Base-by-base conservation (phyloP, 1,140 invertebrate genomes). In the Tetragonula clypearis region DNA sequence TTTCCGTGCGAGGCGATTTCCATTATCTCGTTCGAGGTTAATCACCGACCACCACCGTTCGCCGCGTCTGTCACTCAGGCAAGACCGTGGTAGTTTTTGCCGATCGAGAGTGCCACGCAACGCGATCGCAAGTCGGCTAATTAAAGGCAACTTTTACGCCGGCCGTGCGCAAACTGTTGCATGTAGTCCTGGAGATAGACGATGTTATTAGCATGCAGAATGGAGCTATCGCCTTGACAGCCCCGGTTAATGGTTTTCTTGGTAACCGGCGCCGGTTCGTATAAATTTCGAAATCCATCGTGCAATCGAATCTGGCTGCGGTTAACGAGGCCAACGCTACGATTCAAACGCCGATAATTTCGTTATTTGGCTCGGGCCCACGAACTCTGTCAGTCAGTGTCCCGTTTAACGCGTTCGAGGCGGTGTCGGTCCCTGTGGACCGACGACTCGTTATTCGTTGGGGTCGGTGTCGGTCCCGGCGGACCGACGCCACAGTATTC, bases 11-110 rank as follows among this genome's bases (percentile, higher is more conserved):
- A 17, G 8, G 15, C 21, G 68, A 69, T 71, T 71, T n/a, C 23
- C 69, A 71, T 71, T 71, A 49, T 71, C 69, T 71, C 41, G 69
- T 49, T 71, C 69, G 21, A 49, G 41, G 69, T 71, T 71, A 71
- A 71, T 49, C 21, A 49, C 35, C 23, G 35, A 8, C 69, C 41
- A 21, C 35, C 30, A 30, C 30, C 30, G 12, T 49, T 71, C 69
- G 19, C 35, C 69, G 19, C 35, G 68, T 69, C 21, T 71, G 69
- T 71, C 69, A n/a, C 49, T 49, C 69, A 14, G 14, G 23, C 35
- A 49, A 35, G 35, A 35, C 35, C 35, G 35, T 35, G 35, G 35
- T 35, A 3, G 69, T 71, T 71, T 71, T 71, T 71, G 41, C 69
- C 41, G 41, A 41, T 71, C 69, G 69, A 21, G 41, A n/a, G 41